These are phyloP conservation scores for Ophioninae sp. DNA, from an alignment of 2,888 invertebrate genomes.

Conservation along the genomic window DNA sequence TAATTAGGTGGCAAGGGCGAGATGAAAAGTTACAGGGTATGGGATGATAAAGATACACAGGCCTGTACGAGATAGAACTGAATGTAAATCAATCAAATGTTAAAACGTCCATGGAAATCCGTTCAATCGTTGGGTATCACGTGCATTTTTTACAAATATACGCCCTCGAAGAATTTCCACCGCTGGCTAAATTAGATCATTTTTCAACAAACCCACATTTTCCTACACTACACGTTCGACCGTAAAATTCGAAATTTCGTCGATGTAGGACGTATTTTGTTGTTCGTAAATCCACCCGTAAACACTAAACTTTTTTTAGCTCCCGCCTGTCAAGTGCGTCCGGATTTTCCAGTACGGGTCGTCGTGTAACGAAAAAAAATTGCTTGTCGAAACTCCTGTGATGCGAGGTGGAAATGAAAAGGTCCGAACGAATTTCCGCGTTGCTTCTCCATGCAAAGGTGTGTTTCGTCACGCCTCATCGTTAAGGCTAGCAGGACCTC, in stretches of 20 bases:
- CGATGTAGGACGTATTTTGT: conserved; percentile 4
- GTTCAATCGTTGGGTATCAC: not conserved
- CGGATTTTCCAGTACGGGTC: conserved; percentile 14
- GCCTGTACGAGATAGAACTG: not conserved
- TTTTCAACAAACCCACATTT: not conserved
- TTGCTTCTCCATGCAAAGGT: not conserved
- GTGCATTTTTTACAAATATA: not conserved
- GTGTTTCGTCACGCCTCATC: not conserved
- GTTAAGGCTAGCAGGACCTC: not conserved
- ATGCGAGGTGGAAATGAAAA: not conserved
- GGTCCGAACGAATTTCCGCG: not conserved
- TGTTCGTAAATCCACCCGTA: conserved; percentile 26
- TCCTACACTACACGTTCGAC: not conserved
- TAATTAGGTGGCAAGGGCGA: not conserved
- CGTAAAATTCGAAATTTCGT: conserved; percentile 12
- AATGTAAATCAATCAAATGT: not conserved
- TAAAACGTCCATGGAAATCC: not conserved
- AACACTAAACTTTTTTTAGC: conserved; percentile 6
- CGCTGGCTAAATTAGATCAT: conserved; percentile 6
- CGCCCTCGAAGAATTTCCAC: not conserved
- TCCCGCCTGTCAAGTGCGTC: conserved; percentile 13
- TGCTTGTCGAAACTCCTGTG: conserved; percentile 27
- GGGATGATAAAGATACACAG: not conserved
- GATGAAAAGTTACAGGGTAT: not conserved
- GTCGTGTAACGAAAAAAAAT: conserved; percentile 34